A percentile compares a stretch with the other conserved stretches of the same genome.
These are phyloP conservation scores for Nestor notabilis DNA, from an alignment of 2,113 vertebrate genomes.

Conservation along the genomic window DNA sequence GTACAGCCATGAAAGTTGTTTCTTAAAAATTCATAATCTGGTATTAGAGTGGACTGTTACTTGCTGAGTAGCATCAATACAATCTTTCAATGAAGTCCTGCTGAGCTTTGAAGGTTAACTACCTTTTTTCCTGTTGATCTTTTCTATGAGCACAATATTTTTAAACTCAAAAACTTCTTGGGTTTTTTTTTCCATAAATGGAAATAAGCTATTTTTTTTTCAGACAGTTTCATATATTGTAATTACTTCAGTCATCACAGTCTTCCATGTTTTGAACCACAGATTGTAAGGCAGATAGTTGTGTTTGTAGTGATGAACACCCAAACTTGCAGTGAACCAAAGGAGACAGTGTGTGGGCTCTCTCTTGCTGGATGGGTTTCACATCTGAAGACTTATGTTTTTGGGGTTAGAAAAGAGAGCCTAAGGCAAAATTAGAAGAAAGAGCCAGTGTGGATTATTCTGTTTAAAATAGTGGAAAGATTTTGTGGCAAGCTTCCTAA, in stretches of 20 bases:
- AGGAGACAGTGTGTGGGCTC: neutral
- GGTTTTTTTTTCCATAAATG: rapidly evolving
- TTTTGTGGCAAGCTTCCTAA: neutral
- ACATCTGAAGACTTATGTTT: neutral
- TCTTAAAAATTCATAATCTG: neutral
- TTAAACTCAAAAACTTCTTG: neutral
- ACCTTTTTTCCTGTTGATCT: neutral
- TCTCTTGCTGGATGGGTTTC: neutral
- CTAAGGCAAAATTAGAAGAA: neutral
- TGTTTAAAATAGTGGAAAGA: neutral
- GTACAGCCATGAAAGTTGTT: neutral
- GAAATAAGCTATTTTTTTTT: neutral
- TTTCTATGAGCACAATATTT: neutral
- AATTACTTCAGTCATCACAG: neutral
- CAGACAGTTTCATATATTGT: neutral
- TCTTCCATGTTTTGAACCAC: neutral
- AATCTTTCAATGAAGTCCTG: neutral
- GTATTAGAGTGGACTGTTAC: neutral
- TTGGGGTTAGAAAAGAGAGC: neutral
- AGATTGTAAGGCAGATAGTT: neutral
- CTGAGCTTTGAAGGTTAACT: neutral
- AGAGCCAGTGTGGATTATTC: neutral
- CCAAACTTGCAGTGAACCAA: neutral
- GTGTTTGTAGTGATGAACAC: neutral
- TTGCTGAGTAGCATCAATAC: neutral